A percentile compares a stretch with the other conserved stretches of the same genome.
These are phyloP conservation scores for Myotis findleyi DNA, from an alignment of 2,797 vertebrate genomes.

Conservation along the genomic window DNA sequence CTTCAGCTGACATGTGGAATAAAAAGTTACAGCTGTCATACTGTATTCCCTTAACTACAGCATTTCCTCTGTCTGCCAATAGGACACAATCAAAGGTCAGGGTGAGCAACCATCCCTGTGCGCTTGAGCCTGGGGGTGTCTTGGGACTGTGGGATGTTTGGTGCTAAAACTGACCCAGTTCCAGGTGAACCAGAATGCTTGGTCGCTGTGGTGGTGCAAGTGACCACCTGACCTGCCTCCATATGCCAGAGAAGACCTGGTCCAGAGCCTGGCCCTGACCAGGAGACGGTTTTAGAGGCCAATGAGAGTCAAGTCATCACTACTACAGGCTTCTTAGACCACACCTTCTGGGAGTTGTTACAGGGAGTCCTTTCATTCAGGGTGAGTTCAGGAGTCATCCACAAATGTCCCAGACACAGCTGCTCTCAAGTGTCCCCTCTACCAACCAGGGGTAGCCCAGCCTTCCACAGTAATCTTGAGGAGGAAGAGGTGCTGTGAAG, in stretches of 20 bases:
- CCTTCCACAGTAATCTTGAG: constrained; percentile 3
- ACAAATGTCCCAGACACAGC: constrained; percentile 24
- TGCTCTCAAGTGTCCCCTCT: background rate
- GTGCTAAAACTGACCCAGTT: background rate
- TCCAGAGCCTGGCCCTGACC: background rate
- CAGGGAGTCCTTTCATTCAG: background rate
- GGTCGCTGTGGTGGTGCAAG: background rate
- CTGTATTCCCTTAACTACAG: background rate
- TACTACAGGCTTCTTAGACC: background rate
- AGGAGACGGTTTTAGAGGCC: background rate
- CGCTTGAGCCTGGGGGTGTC: background rate
- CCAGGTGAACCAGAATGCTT: background rate
- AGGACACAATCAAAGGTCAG: background rate
- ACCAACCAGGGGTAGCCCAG: background rate
- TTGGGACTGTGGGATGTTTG: background rate
- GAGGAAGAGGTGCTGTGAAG: background rate
- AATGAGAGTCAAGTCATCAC: background rate
- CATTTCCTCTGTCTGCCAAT: background rate
- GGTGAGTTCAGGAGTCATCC: background rate
- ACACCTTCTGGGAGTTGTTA: background rate
- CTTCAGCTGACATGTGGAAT: background rate
- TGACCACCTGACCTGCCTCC: background rate
- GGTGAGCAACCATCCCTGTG: background rate
- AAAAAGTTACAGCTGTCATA: background rate
- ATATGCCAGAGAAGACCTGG: background rate